Evolutionary conservation across 1,140 invertebrate genomes (phyloP), one percentile per base, ranked within the genome.

Genomic region (Zaprionus kolodkinae): DNA sequence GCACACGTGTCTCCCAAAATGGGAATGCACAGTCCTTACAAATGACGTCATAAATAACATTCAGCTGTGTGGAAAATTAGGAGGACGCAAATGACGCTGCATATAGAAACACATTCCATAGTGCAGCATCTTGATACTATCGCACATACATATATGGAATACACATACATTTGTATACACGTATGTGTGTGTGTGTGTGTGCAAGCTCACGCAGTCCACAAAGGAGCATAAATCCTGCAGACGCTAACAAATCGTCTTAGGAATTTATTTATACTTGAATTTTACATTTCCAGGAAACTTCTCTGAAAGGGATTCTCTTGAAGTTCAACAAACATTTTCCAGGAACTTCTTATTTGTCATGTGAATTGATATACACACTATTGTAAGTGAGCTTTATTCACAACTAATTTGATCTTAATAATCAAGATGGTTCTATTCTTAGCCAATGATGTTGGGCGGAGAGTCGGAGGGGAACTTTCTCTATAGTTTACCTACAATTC

Each of bases 1-100:
- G 45, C 11, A 25, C 45, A 25, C n/a, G 25, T 15, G 13, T 55
- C 27, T 55, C 52, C n/a, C 3, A n/a, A 30, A 30, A 13, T 21
- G 21, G 21, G 55, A 35, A n/a, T 57, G 21, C 9, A 56, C 12
- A 35, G 15, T 33, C 17, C 21, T 17, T 45, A 55, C 79, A 84
- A 83, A 72, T 83, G 70, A 78, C 72, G 64, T 87, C 85, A 87
- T 86, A 86, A 87, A 86, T 87, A 82, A 86, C 82, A 86, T 83
- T 79, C 82, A 87, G 73, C 72, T 86, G 83, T 48, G 71, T 81
- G 83, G 83, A 86, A 86, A 86, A 87, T 87, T 88, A 80, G 77
- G 70, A 83, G 78, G 65, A 60, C 54, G 67, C 76, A 71, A 60
- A 76, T 45, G 54, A 33, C 27, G 48, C 54, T 33, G 45, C 63